Evolutionary conservation across 2,888 invertebrate species (phyloP).

Genomic region (Dioctria linearis): DNA sequence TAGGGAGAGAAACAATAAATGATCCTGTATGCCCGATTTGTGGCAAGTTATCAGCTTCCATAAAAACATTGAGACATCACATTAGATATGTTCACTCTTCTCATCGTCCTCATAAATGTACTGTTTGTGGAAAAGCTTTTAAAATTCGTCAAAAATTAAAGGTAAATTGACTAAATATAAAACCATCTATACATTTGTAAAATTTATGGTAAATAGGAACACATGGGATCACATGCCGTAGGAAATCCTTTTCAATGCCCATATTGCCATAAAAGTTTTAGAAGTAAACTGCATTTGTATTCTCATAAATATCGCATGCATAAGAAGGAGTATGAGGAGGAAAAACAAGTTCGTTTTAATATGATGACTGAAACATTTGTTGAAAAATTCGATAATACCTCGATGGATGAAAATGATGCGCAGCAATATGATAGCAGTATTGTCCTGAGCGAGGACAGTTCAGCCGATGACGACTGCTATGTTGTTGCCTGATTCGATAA

Average conservation of each 20-base stretch:
- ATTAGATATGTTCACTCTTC: constrained; percentile 57
- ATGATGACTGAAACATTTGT: constrained; percentile 44
- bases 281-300: constrained; percentile 56
- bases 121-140: constrained; percentile 54
- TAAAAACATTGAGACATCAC: constrained; percentile 55
- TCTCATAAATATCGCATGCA: constrained; percentile 57
- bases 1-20: constrained; percentile 50
- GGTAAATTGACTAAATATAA: constrained; percentile 18
- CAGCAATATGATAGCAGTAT: constrained; percentile 32
- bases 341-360: constrained; percentile 44
- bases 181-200: neutral
- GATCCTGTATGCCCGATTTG: constrained; percentile 56
- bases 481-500: constrained; percentile 43
- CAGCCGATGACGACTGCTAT: constrained; percentile 43
- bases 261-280: constrained; percentile 55
- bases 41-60: constrained; percentile 54
- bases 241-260: constrained; percentile 53
- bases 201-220: constrained; percentile 46
- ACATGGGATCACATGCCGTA: constrained; percentile 54
- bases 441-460: constrained; percentile 37
- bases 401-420: constrained; percentile 26
- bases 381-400: constrained; percentile 28
- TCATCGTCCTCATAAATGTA: constrained; percentile 54
- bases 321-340: constrained; percentile 53
- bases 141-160: constrained; percentile 57